Percentiles rank a stretch among this genome's conserved stretches.
Conservation (phyloP, 92 coral and sea anemone genomes). For the Palythoa grandis region DNA sequence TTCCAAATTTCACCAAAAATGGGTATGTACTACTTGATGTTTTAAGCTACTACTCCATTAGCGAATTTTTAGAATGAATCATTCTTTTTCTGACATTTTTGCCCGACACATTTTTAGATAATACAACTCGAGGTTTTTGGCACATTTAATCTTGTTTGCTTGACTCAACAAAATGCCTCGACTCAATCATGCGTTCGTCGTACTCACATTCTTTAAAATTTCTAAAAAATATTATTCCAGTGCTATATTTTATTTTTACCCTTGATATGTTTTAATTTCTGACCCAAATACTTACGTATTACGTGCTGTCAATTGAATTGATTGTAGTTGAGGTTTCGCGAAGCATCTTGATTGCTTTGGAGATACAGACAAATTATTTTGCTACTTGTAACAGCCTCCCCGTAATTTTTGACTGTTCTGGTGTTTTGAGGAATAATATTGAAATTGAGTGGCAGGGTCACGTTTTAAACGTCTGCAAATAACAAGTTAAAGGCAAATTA, state of each 20-base stretch:
- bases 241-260: background rate
- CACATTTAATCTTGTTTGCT: background rate
- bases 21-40: constrained; percentile 31
- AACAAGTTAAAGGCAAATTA: background rate
- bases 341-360: constrained; percentile 12
- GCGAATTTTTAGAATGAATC: background rate
- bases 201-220: background rate
- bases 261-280: background rate
- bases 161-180: background rate
- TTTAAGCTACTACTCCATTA: background rate
- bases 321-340: constrained; percentile 17
- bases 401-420: background rate
- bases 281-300: background rate
- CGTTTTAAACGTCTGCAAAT: background rate
- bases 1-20: constrained; percentile 24
- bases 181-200: constrained; percentile 2
- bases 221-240: background rate
- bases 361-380: background rate
- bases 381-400: background rate
- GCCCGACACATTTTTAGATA: background rate
- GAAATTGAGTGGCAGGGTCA: background rate
- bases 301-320: constrained; percentile 4
- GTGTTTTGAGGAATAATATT: background rate
- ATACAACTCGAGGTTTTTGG: constrained; percentile 19
- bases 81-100: background rate